Evolutionary conservation across 2,888 invertebrate genomes (phyloP), one percentile per base, ranked within the genome.

Genomic region (Miltochrista miniata): DNA sequence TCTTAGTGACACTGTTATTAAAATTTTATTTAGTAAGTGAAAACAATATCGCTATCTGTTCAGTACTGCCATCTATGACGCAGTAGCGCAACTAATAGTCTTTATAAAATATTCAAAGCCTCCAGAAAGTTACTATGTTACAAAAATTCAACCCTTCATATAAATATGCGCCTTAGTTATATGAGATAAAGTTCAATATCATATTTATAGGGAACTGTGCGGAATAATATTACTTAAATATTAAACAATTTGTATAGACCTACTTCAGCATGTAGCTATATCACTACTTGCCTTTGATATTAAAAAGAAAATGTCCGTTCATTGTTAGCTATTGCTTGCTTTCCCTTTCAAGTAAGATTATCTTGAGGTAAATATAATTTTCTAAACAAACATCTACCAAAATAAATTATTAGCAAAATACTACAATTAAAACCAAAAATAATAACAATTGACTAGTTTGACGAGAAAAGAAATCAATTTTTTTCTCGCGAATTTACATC

Each of bases 171-270:
- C 72, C 70, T 71, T 82, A 64, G 52, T 7, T 0, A 0, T 0
- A 4, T 4, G 0, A 0, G 0, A 53, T 79, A 83, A 62, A 61
- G 73, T 73, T 56, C 45, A 73, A 64, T 69, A 60, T 76, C 57
- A 36, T 12, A 46, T 51, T 61, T 61, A 42, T 14, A 49, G 52
- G 40, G 53, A 29, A 54, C 47, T 54, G 59, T 64, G 72, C 79
- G 81, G 79, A 76, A 81, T 78, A 81, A 78, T 76, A 72, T 64
- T 63, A 57, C 72, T 87, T 59, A 87, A 87, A 80, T 87, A 87
- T 88, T 87, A 65, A 82, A 70, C 59, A 59, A 60, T 55, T 68
- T 60, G 18, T 24, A 24, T 11, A 31, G 73, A 76, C 68, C 65
- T 72, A 71, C 71, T 81, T 71, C 81, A 79, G 80, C 81, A 83